Conservation (phyloP, 2,113 vertebrate species). For the Calyptommatus sinebrachiatus region DNA sequence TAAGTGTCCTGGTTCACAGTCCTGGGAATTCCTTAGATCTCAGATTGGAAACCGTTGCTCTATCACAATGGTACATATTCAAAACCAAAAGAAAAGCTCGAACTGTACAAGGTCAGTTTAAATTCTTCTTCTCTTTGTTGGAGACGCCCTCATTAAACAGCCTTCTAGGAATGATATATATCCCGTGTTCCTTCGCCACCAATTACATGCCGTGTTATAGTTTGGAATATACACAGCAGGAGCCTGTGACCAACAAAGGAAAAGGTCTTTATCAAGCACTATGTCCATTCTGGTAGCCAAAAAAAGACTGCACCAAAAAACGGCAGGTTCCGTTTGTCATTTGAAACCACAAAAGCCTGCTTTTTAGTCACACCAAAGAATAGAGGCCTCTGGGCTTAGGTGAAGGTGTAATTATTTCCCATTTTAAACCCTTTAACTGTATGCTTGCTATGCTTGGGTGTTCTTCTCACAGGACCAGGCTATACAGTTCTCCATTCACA, state of each 20-base stretch:
- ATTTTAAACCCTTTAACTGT: constrained; percentile 25
- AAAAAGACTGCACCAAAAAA: background rate
- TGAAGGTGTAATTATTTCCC: constrained; percentile 32
- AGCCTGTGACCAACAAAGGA: background rate
- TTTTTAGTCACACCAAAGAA: constrained; percentile 27
- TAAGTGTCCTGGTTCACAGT: too few species aligned
- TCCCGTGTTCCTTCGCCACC: constrained; percentile 4
- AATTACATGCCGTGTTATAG: constrained; percentile 4
- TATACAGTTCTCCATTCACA: constrained; percentile 41
- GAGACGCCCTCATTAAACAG: constrained; percentile 42
- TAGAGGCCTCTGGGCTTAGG: constrained; percentile 32
- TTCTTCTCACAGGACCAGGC: constrained; percentile 36
- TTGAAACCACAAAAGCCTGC: background rate
- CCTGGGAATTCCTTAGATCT: too few species aligned
- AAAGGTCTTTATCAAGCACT: constrained; percentile 2
- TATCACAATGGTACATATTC: constrained; percentile 6
- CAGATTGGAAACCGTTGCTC: background rate
- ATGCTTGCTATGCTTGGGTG: constrained; percentile 32
- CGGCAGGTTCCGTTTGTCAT: background rate
- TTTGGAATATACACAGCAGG: constrained; percentile 7
- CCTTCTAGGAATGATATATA: constrained; percentile 32
- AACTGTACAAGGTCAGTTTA: constrained; percentile 16
- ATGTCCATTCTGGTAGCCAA: background rate
- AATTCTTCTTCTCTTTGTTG: constrained; percentile 36
- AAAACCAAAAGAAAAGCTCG: constrained; percentile 33